Evolutionary conservation across 2,797 vertebrate genomes (phyloP).

Genomic region (Notolepis coatsorum): DNA sequence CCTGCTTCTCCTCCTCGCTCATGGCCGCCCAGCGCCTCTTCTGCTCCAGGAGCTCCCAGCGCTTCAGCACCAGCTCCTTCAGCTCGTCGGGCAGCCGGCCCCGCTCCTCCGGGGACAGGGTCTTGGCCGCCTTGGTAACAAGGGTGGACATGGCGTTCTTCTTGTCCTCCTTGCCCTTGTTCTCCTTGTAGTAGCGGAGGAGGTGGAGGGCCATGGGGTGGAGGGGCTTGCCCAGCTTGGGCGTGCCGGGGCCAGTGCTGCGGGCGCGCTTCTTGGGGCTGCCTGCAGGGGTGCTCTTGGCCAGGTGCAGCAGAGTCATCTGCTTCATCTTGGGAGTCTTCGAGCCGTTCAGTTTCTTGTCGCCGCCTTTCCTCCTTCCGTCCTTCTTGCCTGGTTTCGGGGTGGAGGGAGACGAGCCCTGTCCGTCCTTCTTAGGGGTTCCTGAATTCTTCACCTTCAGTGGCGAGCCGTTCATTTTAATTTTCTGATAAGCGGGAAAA

Average conservation of each 20-base stretch:
- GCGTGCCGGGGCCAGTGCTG: slow-evolving; percentile 78
- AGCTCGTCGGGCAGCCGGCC: slow-evolving; percentile 92
- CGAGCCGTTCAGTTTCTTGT: slow-evolving; percentile 85
- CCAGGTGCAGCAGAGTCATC: slow-evolving; percentile 93
- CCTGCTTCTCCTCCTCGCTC: slow-evolving; percentile 92
- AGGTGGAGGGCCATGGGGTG: slow-evolving; percentile 94
- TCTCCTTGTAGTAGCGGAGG: slow-evolving; percentile 94
- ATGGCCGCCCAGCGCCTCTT: slow-evolving; percentile 92
- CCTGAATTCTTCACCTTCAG: slow-evolving; percentile 94
- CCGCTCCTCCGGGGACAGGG: slow-evolving; percentile 89
- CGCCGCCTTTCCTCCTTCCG: slow-evolving; percentile 52
- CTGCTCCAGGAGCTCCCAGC: slow-evolving; percentile 92
- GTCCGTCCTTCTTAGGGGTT: slow-evolving; percentile 81
- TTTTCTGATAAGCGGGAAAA: no score
- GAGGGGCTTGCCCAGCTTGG: slow-evolving; percentile 92
- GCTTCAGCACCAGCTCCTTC: slow-evolving; percentile 88
- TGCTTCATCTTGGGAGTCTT: slow-evolving; percentile 96
- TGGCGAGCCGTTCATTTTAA: slow-evolving; percentile 89
- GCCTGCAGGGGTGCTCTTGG: slow-evolving; percentile 83
- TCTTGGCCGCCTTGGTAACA: slow-evolving; percentile 91
- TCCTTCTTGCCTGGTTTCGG: slow-evolving; percentile 69
- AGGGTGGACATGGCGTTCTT: slow-evolving; percentile 91
- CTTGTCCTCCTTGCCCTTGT: slow-evolving; percentile 94
- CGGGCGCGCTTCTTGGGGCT: slow-evolving; percentile 83
- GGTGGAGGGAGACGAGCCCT: slow-evolving; percentile 58